These are phyloP conservation scores for Emys orbicularis DNA, from an alignment of 2,797 vertebrate species.

Conservation along the genomic window DNA sequence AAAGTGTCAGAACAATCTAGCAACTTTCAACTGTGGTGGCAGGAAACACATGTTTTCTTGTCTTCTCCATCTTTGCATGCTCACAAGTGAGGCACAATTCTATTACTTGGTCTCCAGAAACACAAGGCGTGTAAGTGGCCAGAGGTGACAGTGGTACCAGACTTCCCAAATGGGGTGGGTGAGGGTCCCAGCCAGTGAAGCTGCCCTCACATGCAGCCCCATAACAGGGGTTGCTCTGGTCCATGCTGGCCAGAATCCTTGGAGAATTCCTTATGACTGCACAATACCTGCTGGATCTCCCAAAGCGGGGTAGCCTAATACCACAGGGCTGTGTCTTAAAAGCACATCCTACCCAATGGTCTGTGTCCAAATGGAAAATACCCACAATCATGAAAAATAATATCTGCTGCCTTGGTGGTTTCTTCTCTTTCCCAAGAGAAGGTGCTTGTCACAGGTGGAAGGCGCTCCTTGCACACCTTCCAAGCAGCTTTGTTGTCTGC, in stretches of 20 bases:
- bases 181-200: too few species aligned
- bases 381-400: background rate
- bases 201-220: too few species aligned
- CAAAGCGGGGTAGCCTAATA: background rate
- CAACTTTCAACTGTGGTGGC: background rate
- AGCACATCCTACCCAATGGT: background rate
- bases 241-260: background rate
- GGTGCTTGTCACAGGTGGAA: background rate
- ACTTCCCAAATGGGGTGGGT: background rate
- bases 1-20: background rate
- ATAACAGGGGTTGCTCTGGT: background rate
- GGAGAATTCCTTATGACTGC: background rate
- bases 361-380: background rate
- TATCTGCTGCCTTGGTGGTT: background rate
- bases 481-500: background rate
- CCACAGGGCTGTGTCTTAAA: background rate
- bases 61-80: background rate
- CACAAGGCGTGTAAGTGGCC: background rate
- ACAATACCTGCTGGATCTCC: background rate
- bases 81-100: background rate
- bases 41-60: conserved; percentile 1
- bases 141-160: background rate
- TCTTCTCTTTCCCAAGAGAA: background rate
- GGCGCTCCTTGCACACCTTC: background rate
- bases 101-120: background rate